These are phyloP conservation scores for Heteromurus nitidus DNA, from an alignment of 2,888 invertebrate species.

Conservation along the genomic window DNA sequence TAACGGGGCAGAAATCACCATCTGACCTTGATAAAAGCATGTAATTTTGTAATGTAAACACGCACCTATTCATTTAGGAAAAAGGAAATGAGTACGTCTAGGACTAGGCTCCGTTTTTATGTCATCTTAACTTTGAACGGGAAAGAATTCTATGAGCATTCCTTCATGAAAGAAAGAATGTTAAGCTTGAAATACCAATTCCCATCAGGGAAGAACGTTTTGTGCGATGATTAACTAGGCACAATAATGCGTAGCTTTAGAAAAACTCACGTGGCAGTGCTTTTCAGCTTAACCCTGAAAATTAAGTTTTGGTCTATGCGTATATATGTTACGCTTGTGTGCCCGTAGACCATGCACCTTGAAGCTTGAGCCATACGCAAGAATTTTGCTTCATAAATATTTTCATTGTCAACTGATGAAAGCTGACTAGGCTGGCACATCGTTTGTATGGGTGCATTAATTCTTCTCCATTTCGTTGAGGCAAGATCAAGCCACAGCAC, in stretches of 20 bases:
- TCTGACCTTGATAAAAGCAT: slow-evolving; percentile 52
- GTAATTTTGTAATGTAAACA: slow-evolving; percentile 47
- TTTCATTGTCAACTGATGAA: slow-evolving; percentile 55
- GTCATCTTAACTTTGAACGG: slow-evolving; percentile 44
- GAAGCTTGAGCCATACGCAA: no score
- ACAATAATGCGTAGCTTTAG: not conserved
- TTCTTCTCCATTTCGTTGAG: slow-evolving; percentile 23
- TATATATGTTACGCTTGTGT: no score
- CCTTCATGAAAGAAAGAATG: slow-evolving; percentile 37
- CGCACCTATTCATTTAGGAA: slow-evolving; percentile 43
- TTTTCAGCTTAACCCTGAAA: no score
- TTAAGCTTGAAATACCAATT: slow-evolving; percentile 42
- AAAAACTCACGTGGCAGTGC: slow-evolving; percentile 37
- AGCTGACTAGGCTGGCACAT: slow-evolving; percentile 39
- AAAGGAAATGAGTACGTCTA: slow-evolving; percentile 37
- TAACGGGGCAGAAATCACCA: not conserved
- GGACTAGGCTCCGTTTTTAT: no score
- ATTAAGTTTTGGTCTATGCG: no score
- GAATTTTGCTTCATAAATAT: slow-evolving; percentile 56
- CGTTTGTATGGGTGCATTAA: not conserved
- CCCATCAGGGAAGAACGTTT: slow-evolving; percentile 23
- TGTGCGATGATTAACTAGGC: slow-evolving; percentile 24
- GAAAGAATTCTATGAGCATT: slow-evolving; percentile 23
- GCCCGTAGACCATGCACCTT: no score
- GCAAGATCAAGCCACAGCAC: not conserved